A percentile compares a stretch with the other conserved stretches of the same genome.
These are phyloP conservation scores for Alviniconcha strummeri DNA, from an alignment of 2,888 invertebrate species.

Conservation along the genomic window DNA sequence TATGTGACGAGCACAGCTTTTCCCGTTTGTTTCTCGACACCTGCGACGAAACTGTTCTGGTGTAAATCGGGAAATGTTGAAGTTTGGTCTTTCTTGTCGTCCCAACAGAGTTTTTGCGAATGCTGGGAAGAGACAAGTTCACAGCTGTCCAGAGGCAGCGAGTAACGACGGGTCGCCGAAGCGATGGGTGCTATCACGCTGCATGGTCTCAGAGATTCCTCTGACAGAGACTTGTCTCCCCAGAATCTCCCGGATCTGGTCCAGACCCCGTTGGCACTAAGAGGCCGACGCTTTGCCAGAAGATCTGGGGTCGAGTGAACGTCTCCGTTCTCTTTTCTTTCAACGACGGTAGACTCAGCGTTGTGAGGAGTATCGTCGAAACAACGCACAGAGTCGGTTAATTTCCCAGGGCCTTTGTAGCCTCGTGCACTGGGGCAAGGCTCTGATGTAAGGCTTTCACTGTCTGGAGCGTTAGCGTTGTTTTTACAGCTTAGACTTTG, in stretches of 20 bases:
- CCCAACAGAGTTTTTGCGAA: too few relatives aligned
- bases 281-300: not conserved
- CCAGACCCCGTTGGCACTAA: not conserved
- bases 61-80: too few relatives aligned
- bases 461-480: too few relatives aligned
- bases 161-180: not conserved
- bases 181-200: not conserved
- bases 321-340: too few relatives aligned
- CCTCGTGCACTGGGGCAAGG: not conserved
- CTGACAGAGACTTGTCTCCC: not conserved
- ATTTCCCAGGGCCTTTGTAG: not conserved
- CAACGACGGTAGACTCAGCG: too few relatives aligned
- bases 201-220: not conserved
- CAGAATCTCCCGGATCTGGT: not conserved
- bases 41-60: not conserved
- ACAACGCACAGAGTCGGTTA: too few relatives aligned
- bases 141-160: constrained; percentile 3
- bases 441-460: not conserved
- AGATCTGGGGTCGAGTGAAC: not conserved
- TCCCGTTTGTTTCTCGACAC: not conserved
- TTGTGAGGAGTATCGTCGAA: too few relatives aligned
- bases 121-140: too few relatives aligned
- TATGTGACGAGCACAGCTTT: not conserved
- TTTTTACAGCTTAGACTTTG: not conserved
- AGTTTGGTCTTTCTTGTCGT: too few relatives aligned